Percentiles rank a stretch among this genome's conserved stretches.
Evolutionary conservation across 2,113 vertebrate genomes (phyloP).

Genomic region (Aepyceros melampus): DNA sequence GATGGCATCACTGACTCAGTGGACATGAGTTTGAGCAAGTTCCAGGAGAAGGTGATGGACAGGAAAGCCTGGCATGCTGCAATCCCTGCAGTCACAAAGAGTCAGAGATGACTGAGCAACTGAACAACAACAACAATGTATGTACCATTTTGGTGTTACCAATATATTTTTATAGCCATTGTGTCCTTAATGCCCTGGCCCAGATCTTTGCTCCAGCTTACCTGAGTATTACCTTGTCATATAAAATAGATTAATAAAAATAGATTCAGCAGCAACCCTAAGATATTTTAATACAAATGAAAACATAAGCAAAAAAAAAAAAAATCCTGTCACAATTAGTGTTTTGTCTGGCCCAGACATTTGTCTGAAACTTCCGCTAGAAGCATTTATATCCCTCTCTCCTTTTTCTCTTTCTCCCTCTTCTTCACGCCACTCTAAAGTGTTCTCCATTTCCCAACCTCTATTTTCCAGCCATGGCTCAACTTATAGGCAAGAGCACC

Average conservation of each 20-base stretch:
- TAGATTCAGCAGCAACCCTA: neutral
- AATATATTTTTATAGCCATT: neutral
- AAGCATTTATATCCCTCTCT: neutral
- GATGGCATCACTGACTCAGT: neutral
- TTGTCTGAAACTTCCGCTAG: neutral
- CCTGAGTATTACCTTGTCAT: neutral
- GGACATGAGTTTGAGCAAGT: neutral
- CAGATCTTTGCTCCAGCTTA: neutral
- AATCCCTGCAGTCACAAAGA: neutral
- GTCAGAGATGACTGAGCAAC: neutral
- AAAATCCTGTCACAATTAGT: neutral
- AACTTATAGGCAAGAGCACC: neutral
- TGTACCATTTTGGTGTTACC: neutral
- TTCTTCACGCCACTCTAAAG: neutral
- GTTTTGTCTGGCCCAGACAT: neutral
- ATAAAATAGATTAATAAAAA: neutral
- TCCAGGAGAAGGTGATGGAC: neutral
- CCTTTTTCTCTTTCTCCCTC: neutral
- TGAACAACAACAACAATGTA: neutral
- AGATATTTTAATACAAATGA: neutral
- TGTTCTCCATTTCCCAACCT: neutral
- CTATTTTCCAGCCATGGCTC: neutral
- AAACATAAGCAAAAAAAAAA: neutral
- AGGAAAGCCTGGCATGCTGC: neutral
- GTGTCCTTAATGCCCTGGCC: neutral